A percentile compares a stretch with the other conserved stretches of the same genome.
Conservation (phyloP, 2,888 invertebrate species). For the Peribatodes rhomboidaria region DNA sequence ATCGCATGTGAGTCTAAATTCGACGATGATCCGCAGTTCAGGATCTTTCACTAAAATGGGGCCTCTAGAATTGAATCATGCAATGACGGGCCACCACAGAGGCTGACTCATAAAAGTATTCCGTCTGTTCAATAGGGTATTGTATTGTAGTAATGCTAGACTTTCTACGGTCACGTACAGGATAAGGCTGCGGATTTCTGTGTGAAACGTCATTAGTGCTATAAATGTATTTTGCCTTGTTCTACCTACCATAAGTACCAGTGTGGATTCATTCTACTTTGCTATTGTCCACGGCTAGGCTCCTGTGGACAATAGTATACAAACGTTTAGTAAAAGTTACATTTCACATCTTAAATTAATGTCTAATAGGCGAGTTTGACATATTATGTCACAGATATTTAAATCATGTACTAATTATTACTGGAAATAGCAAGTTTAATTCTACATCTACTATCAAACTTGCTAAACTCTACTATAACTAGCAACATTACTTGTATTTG, state of each 20-base stretch:
- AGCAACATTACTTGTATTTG: background rate
- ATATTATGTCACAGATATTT: too few species aligned
- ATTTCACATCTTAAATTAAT: background rate
- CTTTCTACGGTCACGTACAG: slow-evolving; percentile 61
- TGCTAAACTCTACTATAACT: too few species aligned
- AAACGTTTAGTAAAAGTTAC: slow-evolving; percentile 44
- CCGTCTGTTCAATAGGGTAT: slow-evolving; percentile 31
- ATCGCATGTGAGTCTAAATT: slow-evolving; percentile 48
- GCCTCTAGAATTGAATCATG: slow-evolving; percentile 60
- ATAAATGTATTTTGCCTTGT: background rate
- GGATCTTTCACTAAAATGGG: slow-evolving; percentile 58
- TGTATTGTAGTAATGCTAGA: slow-evolving; percentile 48
- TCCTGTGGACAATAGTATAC: slow-evolving; percentile 42
- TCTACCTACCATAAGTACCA: slow-evolving; percentile 17
- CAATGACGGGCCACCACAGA: slow-evolving; percentile 53
- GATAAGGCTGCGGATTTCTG: slow-evolving; percentile 41
- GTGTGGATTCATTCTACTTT: slow-evolving; percentile 11
- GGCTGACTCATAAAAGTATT: slow-evolving; percentile 61
- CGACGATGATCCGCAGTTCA: slow-evolving; percentile 50
- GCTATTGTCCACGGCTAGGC: slow-evolving; percentile 6
- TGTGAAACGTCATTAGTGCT: slow-evolving; percentile 3
- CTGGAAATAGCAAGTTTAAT: too few species aligned
- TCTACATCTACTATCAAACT: too few species aligned
- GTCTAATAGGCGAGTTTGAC: too few species aligned
- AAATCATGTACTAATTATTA: too few species aligned